Percentiles rank a stretch among this genome's conserved stretches.
These are phyloP conservation scores for Sympetrum striolatum DNA, from an alignment of 2,888 invertebrate genomes.

Conservation along the genomic window DNA sequence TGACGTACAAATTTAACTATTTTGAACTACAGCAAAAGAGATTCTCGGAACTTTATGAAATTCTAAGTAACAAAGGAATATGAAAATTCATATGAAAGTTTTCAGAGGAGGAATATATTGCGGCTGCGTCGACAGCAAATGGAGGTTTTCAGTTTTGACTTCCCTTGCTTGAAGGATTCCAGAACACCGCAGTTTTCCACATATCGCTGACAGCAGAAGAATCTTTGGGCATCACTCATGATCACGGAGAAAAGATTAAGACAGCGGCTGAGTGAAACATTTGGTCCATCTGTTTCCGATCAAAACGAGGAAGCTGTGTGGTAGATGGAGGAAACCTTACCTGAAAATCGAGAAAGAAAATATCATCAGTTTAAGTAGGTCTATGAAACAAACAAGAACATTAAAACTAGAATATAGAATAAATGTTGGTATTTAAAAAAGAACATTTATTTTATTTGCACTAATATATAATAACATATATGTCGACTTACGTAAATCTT, in stretches of 20 bases:
- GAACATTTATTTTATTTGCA: too few relatives aligned
- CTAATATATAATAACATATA: too few relatives aligned
- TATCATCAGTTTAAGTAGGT: not conserved
- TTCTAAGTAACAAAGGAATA: not conserved
- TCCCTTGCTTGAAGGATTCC: slow-evolving; percentile 33
- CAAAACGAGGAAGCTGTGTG: slow-evolving; percentile 13
- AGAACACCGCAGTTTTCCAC: slow-evolving; percentile 38
- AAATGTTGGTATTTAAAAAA: too few relatives aligned
- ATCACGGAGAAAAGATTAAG: slow-evolving; percentile 28
- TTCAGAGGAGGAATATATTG: not conserved
- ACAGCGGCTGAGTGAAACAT: slow-evolving; percentile 29
- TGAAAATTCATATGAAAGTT: slow-evolving; percentile 15
- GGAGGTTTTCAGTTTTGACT: slow-evolving; percentile 38
- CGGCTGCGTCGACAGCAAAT: slow-evolving; percentile 9
- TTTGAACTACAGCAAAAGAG: too few relatives aligned
- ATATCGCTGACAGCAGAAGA: slow-evolving; percentile 25
- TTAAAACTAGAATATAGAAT: too few relatives aligned
- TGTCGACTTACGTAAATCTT: too few relatives aligned
- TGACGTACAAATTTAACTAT: too few relatives aligned
- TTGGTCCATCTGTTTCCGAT: slow-evolving; percentile 42
- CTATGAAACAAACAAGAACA: too few relatives aligned
- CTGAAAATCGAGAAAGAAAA: not conserved
- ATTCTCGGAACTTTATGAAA: not conserved
- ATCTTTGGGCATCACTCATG: slow-evolving; percentile 28
- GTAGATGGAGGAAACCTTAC: not conserved